Evolutionary conservation across 2,797 vertebrate genomes (phyloP).

Genomic region (Lepilemur ruficaudatus): DNA sequence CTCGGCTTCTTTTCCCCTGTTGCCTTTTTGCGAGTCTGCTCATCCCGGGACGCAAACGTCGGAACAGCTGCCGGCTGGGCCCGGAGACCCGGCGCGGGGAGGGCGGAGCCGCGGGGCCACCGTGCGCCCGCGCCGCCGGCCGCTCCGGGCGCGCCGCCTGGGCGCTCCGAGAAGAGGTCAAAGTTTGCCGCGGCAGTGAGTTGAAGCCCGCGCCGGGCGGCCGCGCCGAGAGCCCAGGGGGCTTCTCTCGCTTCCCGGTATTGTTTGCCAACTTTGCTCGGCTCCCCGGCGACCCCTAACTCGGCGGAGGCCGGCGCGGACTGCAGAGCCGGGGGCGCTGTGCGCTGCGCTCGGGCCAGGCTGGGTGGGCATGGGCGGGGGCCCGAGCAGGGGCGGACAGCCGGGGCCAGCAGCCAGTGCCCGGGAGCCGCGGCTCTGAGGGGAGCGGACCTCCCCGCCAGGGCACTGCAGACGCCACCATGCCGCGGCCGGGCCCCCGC

Average conservation of each 20-base stretch:
- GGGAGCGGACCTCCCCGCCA: neutral
- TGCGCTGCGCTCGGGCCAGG: slow-evolving; percentile 39
- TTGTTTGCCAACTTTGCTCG: slow-evolving; percentile 54
- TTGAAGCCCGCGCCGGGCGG: neutral
- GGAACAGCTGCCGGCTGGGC: slow-evolving; percentile 76
- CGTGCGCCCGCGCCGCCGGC: slow-evolving; percentile 32
- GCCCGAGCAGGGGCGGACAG: slow-evolving; percentile 44
- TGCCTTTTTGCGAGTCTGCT: slow-evolving; percentile 81
- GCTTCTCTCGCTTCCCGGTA: slow-evolving; percentile 39
- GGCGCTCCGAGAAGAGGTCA: slow-evolving; percentile 56
- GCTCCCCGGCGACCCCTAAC: neutral
- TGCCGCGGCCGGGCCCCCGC: slow-evolving; percentile 63
- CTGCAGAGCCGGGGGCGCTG: slow-evolving; percentile 15
- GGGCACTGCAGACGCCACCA: slow-evolving; percentile 36
- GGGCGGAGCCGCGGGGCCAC: slow-evolving; percentile 28
- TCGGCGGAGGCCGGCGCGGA: neutral
- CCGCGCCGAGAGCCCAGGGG: neutral
- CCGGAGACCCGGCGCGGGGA: slow-evolving; percentile 45
- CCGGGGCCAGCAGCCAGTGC: slow-evolving; percentile 14
- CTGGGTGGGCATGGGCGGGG: slow-evolving; percentile 65
- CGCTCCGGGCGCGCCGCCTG: neutral
- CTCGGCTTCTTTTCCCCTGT: slow-evolving; percentile 75
- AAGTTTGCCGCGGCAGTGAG: slow-evolving; percentile 66
- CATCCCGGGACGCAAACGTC: slow-evolving; percentile 67
- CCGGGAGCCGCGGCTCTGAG: slow-evolving; percentile 38